Evolutionary conservation across 2,797 vertebrate species (phyloP).

Genomic region (Pteropus rufus): DNA sequence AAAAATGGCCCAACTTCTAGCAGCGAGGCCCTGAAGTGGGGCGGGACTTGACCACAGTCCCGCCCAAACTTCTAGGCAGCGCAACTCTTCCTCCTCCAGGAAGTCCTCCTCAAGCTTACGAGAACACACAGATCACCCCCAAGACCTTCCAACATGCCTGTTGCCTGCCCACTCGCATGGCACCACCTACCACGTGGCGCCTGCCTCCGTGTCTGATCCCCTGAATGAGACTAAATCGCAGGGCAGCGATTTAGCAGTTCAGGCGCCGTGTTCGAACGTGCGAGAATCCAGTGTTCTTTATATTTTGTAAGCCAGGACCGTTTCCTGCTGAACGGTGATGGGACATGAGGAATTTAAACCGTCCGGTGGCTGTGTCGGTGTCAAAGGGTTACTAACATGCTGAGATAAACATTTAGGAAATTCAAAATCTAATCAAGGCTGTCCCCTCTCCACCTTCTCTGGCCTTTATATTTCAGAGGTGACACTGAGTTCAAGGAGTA

Average conservation of each 20-base stretch:
- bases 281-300: background rate
- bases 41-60: background rate
- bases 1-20: background rate
- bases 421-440: background rate
- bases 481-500: background rate
- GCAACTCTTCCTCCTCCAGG: background rate
- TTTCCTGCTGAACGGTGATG: background rate
- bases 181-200: background rate
- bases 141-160: accelerated
- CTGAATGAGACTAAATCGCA: background rate
- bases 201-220: background rate
- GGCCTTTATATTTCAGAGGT: background rate
- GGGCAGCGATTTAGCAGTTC: background rate
- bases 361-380: background rate
- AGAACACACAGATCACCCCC: no score
- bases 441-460: background rate
- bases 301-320: background rate
- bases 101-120: background rate
- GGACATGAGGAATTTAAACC: background rate
- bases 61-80: background rate
- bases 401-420: background rate
- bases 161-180: background rate
- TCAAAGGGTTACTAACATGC: background rate
- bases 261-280: background rate
- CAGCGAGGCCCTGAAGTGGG: background rate